phyloP scores from a whole-genome alignment of 1,140 invertebrate species.

The Macrobrachium rosenbergii region DNA sequence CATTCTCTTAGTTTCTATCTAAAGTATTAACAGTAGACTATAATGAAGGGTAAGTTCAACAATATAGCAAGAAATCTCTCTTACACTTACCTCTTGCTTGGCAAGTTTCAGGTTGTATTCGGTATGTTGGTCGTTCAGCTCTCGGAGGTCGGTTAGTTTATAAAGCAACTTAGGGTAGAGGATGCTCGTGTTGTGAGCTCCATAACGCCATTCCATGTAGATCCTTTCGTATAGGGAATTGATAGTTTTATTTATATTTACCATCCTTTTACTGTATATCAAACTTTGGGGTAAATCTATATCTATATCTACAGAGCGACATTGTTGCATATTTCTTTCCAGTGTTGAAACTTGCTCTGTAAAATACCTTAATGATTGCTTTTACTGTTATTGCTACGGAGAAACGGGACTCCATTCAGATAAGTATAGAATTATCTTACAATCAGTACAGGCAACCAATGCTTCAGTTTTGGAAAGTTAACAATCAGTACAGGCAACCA shows the following conservation, averaged over 20 bases:
- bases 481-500: too few relatives aligned
- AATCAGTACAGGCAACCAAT: too few relatives aligned
- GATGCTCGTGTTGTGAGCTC: constrained; percentile 40
- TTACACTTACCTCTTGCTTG: constrained; percentile 34
- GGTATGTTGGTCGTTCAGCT: constrained; percentile 52
- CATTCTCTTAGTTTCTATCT: background rate
- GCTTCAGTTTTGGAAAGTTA: too few relatives aligned
- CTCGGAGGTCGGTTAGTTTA: constrained; percentile 49
- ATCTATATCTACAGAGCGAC: background rate
- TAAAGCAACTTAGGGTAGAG: constrained; percentile 48
- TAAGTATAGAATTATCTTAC: too few relatives aligned
- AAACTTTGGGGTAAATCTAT: too few relatives aligned
- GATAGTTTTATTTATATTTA: background rate
- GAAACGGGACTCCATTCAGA: background rate
- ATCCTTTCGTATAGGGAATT: background rate
- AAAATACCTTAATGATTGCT: too few relatives aligned
- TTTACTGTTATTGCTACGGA: background rate
- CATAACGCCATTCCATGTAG: constrained; percentile 49
- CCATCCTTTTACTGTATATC: background rate
- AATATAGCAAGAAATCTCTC: too few relatives aligned
- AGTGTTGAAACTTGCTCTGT: too few relatives aligned
- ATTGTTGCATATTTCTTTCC: too few relatives aligned
- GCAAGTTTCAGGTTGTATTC: constrained; percentile 53
- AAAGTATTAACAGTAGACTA: too few relatives aligned
- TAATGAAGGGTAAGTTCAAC: too few relatives aligned